Base-by-base conservation (phyloP, 2,797 vertebrate species). In the Intellagama lesueurii region DNA sequence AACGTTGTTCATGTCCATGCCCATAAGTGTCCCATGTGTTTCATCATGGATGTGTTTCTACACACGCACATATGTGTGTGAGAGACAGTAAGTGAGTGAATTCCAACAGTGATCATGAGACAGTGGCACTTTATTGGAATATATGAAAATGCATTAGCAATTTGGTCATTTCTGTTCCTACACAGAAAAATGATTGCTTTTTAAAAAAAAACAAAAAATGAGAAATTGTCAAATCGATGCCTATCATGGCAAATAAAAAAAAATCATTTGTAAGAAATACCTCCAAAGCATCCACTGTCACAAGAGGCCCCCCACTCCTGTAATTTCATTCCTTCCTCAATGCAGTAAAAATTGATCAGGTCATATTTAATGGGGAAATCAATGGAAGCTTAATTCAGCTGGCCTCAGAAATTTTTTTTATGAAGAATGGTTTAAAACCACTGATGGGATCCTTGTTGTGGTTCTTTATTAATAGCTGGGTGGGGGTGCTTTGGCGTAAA, bases 351-450 rank as follows among this genome's bases (percentile, higher is more conserved):
- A 96, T 96, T 91, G 94, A 96, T 95, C 89, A 90, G 90, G 90
- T 85, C 87, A 72, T 89, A 90, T 93, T 93, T 95, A 96, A 95
- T 91, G 86, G 91, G 90, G 90, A 94, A 95, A 95, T 96, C 93
- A 93, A 95, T 95, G 90, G 87, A 94, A 92, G 88, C 89, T 90
- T 94, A 93, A 95, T 95, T 94, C 91, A 93, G 85, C 88, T 82
- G 87, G 78, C 90, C 90, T 77, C 81, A 91, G 83, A 66, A 66
- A 81, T 8, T 8, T 56, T 56, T 92, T 90, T 91, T 93, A 95
- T 92, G 93, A 94, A 92, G 28, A 92, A 75, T 82, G 91, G 91
- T 95, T 94, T 91, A 93, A 95, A 92, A 68, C 56, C 88, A 89
- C 81, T 94, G 93, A 91, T 89, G 90, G 78, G 66, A 70, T 91